Percentiles rank a stretch among this genome's conserved stretches.
These are phyloP conservation scores for Ianthella basta DNA, from an alignment of 37 sponge, comb jelly and placozoan genomes.

Conservation along the genomic window DNA sequence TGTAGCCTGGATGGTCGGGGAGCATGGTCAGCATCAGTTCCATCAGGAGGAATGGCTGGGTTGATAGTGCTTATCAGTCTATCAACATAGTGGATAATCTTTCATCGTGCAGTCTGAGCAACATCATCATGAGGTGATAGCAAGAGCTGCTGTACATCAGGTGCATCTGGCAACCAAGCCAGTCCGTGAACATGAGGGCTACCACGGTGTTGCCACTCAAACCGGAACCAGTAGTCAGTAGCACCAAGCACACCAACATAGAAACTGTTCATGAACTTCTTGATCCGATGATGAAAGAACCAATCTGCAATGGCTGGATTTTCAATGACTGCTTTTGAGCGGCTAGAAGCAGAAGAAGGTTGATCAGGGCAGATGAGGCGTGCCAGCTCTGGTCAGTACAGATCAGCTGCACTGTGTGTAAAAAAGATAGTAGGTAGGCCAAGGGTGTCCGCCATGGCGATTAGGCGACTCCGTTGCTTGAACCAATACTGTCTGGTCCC, in stretches of 20 bases:
- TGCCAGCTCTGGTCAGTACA: conserved; percentile 66
- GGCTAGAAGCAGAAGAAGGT: neutral
- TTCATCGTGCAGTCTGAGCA: conserved; percentile 6
- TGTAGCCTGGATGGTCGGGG: conserved; percentile 35
- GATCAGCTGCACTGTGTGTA: conserved; percentile 69
- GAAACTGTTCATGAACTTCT: conserved; percentile 54
- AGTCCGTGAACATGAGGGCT: conserved; percentile 70
- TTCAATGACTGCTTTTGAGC: conserved; percentile 42
- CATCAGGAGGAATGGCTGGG: conserved; percentile 49
- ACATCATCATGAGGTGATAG: neutral
- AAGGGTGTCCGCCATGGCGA: conserved; percentile 54
- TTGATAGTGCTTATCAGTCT: conserved; percentile 42
- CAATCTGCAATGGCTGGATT: conserved; percentile 71
- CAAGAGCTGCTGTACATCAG: neutral
- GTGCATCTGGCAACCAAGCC: conserved; percentile 42
- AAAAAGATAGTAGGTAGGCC: conserved; percentile 55
- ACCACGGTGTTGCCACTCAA: conserved; percentile 67
- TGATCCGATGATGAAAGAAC: conserved; percentile 52
- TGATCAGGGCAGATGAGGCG: conserved; percentile 46
- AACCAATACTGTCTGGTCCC: conserved; percentile 46
- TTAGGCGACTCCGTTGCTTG: conserved; percentile 44
- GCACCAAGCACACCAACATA: conserved; percentile 50
- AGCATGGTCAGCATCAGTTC: conserved; percentile 33
- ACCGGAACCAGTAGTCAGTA: conserved; percentile 61
- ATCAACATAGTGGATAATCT: conserved; percentile 41